Evolutionary conservation across 1,140 invertebrate species (phyloP).

Genomic region (Ephestia elutella): DNA sequence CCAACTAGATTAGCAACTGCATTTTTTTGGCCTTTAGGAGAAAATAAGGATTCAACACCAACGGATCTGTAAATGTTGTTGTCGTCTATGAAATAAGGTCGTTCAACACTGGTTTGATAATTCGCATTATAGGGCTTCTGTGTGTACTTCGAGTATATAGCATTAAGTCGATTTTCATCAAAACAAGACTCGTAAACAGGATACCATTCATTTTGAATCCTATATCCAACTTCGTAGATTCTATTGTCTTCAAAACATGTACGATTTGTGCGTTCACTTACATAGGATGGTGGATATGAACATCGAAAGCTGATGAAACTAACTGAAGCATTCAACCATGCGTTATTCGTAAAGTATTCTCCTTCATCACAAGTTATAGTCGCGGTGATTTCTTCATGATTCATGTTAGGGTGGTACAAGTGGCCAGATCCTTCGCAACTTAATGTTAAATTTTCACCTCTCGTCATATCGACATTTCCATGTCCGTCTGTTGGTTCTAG

Average conservation of each 20-base stretch:
- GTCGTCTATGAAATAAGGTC: constrained; percentile 48
- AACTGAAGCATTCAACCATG: constrained; percentile 37
- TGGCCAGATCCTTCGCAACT: constrained; percentile 44
- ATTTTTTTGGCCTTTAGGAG: constrained; percentile 36
- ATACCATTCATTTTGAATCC: constrained; percentile 40
- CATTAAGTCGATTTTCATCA: constrained; percentile 34
- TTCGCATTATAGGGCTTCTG: constrained; percentile 58
- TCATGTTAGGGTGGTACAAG: constrained; percentile 36
- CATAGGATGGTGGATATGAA: constrained; percentile 32
- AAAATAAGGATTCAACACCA: constrained; percentile 45
- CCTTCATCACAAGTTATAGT: constrained; percentile 41
- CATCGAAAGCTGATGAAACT: constrained; percentile 45
- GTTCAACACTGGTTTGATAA: constrained; percentile 48
- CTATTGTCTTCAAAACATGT: constrained; percentile 42
- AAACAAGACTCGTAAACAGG: constrained; percentile 59
- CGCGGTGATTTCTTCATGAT: constrained; percentile 22
- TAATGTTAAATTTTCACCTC: constrained; percentile 43
- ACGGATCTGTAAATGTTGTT: constrained; percentile 35
- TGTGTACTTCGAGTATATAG: constrained; percentile 58
- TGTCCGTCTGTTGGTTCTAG: constrained; percentile 47
- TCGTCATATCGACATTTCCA: constrained; percentile 40
- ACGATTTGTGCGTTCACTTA: constrained; percentile 38
- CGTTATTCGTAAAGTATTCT: constrained; percentile 46
- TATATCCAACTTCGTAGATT: constrained; percentile 57
- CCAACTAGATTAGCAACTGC: constrained; percentile 48